Conservation (phyloP, 2,113 vertebrate genomes). For the Noturus placidus region DNA sequence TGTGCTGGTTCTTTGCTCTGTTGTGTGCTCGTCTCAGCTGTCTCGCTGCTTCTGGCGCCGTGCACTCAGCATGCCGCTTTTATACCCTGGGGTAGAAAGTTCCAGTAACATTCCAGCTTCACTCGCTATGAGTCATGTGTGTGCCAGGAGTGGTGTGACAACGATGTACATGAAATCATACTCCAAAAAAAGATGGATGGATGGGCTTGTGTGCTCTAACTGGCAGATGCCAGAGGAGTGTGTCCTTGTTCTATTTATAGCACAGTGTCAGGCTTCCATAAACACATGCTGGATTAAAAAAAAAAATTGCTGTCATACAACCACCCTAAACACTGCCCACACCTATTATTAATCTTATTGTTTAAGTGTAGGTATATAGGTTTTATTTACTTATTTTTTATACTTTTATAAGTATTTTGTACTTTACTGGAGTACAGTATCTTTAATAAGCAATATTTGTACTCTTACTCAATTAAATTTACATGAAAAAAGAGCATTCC, state of each 20-base stretch:
- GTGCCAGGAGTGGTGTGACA: slow-evolving; percentile 50
- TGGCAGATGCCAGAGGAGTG: slow-evolving; percentile 64
- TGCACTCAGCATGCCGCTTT: slow-evolving; percentile 46
- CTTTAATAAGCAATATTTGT: background rate
- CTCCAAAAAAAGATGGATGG: slow-evolving; percentile 64
- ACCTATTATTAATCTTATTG: background rate
- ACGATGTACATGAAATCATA: slow-evolving; percentile 53
- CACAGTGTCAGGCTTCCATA: slow-evolving; percentile 15
- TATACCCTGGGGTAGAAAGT: slow-evolving; percentile 64
- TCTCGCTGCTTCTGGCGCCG: slow-evolving; percentile 42
- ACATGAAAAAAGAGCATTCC: background rate
- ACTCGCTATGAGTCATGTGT: slow-evolving; percentile 32
- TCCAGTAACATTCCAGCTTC: slow-evolving; percentile 63
- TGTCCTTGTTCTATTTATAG: slow-evolving; percentile 73
- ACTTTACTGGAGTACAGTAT: background rate
- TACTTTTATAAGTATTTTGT: background rate
- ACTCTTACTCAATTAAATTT: background rate
- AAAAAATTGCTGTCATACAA: no score
- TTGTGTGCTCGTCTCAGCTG: slow-evolving; percentile 1
- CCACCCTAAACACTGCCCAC: background rate
- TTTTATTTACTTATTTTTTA: background rate
- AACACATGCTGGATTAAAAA: slow-evolving; percentile 2
- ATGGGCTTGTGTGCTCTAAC: slow-evolving; percentile 53
- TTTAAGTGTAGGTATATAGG: background rate
- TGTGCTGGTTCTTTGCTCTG: background rate